phyloP scores from a whole-genome alignment of 2,888 invertebrate species.

The Blastobasis lacticolella region DNA sequence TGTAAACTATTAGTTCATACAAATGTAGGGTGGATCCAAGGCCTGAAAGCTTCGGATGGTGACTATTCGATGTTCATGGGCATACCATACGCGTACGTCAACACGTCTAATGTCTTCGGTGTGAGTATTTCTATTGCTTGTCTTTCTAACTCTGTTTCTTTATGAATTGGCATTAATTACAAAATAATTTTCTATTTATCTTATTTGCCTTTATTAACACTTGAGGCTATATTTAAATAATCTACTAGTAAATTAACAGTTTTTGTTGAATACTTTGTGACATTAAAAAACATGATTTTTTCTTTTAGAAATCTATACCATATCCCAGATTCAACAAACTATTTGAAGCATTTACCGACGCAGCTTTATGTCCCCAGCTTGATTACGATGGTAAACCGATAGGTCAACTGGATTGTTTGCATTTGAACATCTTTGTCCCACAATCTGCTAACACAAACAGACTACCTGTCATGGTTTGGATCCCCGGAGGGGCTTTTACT shows the following conservation, averaged over 20 bases:
- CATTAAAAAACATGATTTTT: neutral
- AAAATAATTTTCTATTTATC: neutral
- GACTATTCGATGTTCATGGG: conserved; percentile 33
- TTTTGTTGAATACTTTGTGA: no score
- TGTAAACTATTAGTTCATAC: conserved; percentile 14
- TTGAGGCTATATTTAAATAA: no score
- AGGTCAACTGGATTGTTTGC: conserved; percentile 35
- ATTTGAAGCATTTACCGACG: conserved; percentile 30
- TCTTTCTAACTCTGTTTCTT: neutral
- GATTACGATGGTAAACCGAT: conserved; percentile 18
- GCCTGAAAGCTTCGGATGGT: conserved; percentile 23
- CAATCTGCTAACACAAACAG: conserved; percentile 34
- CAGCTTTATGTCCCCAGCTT: conserved; percentile 28
- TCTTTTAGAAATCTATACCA: conserved; percentile 13
- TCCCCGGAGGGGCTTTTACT: conserved; percentile 24
- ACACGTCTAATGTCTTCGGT: conserved; percentile 29
- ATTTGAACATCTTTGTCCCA: conserved; percentile 38
- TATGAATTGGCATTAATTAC: neutral
- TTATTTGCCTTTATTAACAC: no score
- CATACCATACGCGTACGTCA: conserved; percentile 30
- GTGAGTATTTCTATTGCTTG: conserved; percentile 18
- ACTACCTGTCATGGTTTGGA: conserved; percentile 41
- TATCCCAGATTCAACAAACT: conserved; percentile 15
- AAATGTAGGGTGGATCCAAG: conserved; percentile 22
- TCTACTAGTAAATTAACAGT: no score